Percentiles rank a stretch among this genome's conserved stretches.
phyloP scores from a whole-genome alignment of 2,888 invertebrate species.

The Entomobrya multifasciata region DNA sequence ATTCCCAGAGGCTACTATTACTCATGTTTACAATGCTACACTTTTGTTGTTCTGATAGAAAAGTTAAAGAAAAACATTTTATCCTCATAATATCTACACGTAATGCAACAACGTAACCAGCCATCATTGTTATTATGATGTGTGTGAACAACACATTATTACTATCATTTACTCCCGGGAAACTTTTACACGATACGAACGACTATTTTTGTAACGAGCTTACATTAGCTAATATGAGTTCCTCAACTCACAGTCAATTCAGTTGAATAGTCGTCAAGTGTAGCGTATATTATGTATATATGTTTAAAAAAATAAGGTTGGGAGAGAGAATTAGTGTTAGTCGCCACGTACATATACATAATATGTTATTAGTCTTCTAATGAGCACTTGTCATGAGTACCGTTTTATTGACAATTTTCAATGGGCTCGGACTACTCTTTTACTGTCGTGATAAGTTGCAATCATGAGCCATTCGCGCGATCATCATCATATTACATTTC shows the following conservation, averaged over 20 bases:
- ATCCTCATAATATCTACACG: neutral
- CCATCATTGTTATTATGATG: constrained; percentile 49
- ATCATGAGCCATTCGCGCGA: constrained; percentile 32
- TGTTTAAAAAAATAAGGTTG: neutral
- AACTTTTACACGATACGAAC: constrained; percentile 44
- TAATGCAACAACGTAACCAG: neutral
- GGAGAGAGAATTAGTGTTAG: constrained; percentile 27
- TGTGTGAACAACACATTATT: constrained; percentile 66
- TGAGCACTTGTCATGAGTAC: constrained; percentile 71
- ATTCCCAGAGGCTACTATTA: neutral
- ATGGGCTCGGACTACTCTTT: constrained; percentile 50
- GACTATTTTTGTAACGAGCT: constrained; percentile 49
- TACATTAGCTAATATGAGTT: constrained; percentile 40
- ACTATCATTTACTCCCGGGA: constrained; percentile 41
- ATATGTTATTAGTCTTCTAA: constrained; percentile 21
- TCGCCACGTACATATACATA: neutral
- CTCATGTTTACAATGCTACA: constrained; percentile 10
- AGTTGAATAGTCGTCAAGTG: constrained; percentile 38
- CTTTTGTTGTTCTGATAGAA: neutral
- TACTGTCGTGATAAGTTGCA: constrained; percentile 67
- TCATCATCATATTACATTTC: neutral
- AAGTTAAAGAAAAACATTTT: constrained; percentile 27
- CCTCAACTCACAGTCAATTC: constrained; percentile 3
- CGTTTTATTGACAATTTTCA: constrained; percentile 48
- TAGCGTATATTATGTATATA: too few species aligned